Evolutionary conservation across 2,888 invertebrate genomes (phyloP), one percentile per base, ranked within the genome.

Genomic region (Tromatobia lineatoria): DNA sequence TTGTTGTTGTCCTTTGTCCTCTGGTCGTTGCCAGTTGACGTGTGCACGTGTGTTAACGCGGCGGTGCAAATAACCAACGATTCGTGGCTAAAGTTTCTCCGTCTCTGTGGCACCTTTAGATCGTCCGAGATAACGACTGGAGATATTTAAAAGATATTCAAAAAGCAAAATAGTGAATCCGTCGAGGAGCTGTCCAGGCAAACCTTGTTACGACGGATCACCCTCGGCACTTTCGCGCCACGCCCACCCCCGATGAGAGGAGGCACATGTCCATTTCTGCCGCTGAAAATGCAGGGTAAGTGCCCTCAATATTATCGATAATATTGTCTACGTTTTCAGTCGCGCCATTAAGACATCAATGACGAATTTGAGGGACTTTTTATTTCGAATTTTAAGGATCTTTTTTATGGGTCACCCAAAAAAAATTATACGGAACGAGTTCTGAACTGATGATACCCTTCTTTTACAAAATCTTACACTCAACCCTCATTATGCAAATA

Each of bases 191-290:
- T 76, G 67, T 42, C 10, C 18, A 47, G 50, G 13, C 34, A 64
- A 34, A 45, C 50, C 54, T 82, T 80, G 73, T 82, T 94, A 95
- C 94, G 94, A 95, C 95, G 95, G 95, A 95, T 94, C 94, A 94
- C 92, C 94, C 94, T 91, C 94, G 94, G 91, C 93, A 94, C 94
- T 94, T 95, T 94, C 94, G 94, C 92, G 92, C 93, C 93, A 93
- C 95, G 95, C 95, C 95, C 94, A 94, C 93, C 94, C 94, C 94
- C 94, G 94, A 95, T 95, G 95, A 95, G 95, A 95, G 95, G 94
- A 94, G 94, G 95, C 95, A 95, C 95, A 95, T 95, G 95, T 95
- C 95, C 94, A 95, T 95, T 94, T 94, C 95, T 95, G 95, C 94
- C 92, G 93, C 94, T 94, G 95, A 95, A 95, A 95, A 95, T 95